Percentiles rank a stretch among this genome's conserved stretches.
Conservation (phyloP, 1,140 invertebrate genomes). For the Solen grandis region DNA sequence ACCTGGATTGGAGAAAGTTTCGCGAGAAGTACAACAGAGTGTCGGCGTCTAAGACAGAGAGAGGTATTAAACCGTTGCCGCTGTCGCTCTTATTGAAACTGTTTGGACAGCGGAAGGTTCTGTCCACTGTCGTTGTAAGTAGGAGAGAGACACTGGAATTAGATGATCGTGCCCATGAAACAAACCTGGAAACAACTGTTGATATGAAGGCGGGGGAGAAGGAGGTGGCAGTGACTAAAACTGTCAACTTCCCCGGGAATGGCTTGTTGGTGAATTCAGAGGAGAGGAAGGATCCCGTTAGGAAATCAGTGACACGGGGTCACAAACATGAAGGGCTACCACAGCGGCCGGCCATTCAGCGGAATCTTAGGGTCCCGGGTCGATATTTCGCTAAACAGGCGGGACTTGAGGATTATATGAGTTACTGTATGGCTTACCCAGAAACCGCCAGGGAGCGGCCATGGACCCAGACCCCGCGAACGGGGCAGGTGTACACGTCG, state of each 20-base stretch:
- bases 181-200: neutral
- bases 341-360: slow-evolving; percentile 26
- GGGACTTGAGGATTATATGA: neutral
- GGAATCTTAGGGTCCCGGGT: slow-evolving; percentile 25
- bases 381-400: slow-evolving; percentile 36
- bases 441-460: neutral
- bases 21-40: slow-evolving; percentile 36
- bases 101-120: slow-evolving; percentile 39
- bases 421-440: neutral
- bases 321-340: slow-evolving; percentile 38
- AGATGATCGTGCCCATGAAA: neutral
- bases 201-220: slow-evolving; percentile 4
- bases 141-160: slow-evolving; percentile 1
- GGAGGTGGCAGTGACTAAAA: slow-evolving; percentile 30
- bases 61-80: slow-evolving; percentile 49
- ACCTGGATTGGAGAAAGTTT: slow-evolving; percentile 52
- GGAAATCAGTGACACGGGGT: neutral
- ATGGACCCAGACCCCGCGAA: slow-evolving; percentile 32
- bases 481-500: neutral
- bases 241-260: slow-evolving; percentile 31
- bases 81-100: slow-evolving; percentile 40
- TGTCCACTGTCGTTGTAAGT: slow-evolving; percentile 31
- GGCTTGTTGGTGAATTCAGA: slow-evolving; percentile 3
- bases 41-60: slow-evolving; percentile 37
- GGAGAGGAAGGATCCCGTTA: neutral